Percentiles rank a stretch among this genome's conserved stretches.
These are phyloP conservation scores for Gymnothorax reevesii DNA, from an alignment of 2,797 vertebrate species.

Conservation along the genomic window DNA sequence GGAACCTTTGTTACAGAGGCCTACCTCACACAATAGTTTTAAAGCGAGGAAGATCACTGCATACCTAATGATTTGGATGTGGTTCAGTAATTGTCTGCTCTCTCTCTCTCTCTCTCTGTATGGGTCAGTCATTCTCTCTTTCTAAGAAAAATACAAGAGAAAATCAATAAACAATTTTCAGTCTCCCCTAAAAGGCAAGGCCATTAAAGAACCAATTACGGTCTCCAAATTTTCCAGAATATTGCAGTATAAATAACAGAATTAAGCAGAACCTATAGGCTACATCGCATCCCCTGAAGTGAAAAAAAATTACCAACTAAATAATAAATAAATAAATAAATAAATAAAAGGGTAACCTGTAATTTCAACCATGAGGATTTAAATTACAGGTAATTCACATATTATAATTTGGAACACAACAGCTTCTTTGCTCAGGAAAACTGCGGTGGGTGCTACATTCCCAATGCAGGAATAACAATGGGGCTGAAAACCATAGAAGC, in stretches of 20 bases:
- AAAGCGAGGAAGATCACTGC: slow-evolving; percentile 1
- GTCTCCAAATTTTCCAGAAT: not conserved
- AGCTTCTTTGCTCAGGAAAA: not conserved
- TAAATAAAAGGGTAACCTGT: not conserved
- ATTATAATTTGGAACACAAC: not conserved
- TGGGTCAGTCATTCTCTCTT: not conserved
- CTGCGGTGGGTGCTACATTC: not conserved
- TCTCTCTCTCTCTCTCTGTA: not conserved
- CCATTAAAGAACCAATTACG: slow-evolving; percentile 11
- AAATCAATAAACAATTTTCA: slow-evolving; percentile 22
- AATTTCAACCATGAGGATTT: not conserved
- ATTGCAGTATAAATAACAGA: not conserved
- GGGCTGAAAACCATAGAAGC: not conserved
- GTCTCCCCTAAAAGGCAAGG: not conserved
- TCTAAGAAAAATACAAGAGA: not conserved
- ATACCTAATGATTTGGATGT: not conserved
- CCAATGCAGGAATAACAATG: not conserved
- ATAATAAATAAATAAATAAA: no score
- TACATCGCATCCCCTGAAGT: not conserved
- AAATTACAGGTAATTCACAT: not conserved
- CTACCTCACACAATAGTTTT: not conserved
- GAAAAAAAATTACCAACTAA: not conserved
- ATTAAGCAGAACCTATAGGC: not conserved
- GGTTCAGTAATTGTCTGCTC: slow-evolving; percentile 6
- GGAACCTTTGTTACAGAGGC: not conserved